These are phyloP conservation scores for Pterophyllum scalare DNA, from an alignment of 2,113 vertebrate genomes.

Conservation along the genomic window DNA sequence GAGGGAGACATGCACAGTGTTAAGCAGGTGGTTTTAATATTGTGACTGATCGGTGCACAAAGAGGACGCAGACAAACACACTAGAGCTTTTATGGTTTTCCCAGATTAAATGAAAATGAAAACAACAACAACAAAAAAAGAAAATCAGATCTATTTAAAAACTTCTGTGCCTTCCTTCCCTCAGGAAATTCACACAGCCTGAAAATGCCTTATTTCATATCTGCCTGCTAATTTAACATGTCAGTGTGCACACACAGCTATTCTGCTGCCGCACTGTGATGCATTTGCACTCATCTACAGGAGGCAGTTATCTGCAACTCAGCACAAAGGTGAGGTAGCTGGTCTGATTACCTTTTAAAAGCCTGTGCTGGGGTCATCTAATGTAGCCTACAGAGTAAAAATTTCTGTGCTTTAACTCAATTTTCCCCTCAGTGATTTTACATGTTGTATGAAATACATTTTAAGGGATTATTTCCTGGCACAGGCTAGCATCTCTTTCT, in stretches of 20 bases:
- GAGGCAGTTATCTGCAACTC: conserved; percentile 40
- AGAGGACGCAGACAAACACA: background rate
- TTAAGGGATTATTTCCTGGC: conserved; percentile 27
- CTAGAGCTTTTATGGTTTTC: background rate
- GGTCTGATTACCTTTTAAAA: conserved; percentile 41
- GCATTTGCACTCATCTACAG: conserved; percentile 27
- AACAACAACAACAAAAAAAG: background rate
- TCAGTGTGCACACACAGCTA: conserved; percentile 42
- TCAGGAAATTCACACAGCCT: conserved; percentile 15
- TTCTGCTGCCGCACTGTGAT: conserved; percentile 20
- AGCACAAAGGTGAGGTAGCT: conserved; percentile 37
- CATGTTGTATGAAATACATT: conserved; percentile 11
- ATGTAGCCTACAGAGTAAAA: background rate
- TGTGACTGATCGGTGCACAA: background rate
- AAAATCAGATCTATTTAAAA: conserved; percentile 38
- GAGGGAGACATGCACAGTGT: background rate
- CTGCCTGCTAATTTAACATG: conserved; percentile 45
- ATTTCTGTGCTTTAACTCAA: background rate
- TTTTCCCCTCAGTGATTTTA: background rate
- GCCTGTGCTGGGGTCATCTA: conserved; percentile 10
- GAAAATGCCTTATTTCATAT: conserved; percentile 35
- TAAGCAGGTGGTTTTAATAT: background rate
- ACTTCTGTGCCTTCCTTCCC: conserved; percentile 13
- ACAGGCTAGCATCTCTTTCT: conserved; percentile 1
- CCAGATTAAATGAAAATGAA: conserved; percentile 13